phyloP scores from a whole-genome alignment of 2,888 invertebrate genomes.

The Brachyptera risi region DNA sequence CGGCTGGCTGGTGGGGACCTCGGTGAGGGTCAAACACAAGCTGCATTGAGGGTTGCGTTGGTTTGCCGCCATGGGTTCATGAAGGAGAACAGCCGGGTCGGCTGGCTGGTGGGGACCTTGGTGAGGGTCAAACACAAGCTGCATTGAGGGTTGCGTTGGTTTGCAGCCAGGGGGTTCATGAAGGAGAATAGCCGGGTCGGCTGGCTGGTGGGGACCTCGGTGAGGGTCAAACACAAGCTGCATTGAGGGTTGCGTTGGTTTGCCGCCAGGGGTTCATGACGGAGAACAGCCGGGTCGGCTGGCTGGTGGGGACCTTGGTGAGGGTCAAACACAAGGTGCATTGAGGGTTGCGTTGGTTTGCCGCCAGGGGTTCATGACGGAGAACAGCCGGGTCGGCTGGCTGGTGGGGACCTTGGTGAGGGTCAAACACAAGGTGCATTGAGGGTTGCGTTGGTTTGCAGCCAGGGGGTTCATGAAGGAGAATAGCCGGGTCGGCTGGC shows the following conservation, averaged over 20 bases:
- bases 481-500: conserved; percentile 49
- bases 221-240: too few relatives aligned
- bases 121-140: neutral
- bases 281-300: too few relatives aligned
- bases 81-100: neutral
- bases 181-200: conserved; percentile 89
- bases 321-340: too few relatives aligned
- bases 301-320: too few relatives aligned
- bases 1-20: neutral
- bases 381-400: neutral
- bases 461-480: conserved; percentile 55
- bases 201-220: conserved; percentile 87
- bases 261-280: neutral
- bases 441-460: conserved; percentile 64
- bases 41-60: too few relatives aligned
- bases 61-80: too few relatives aligned
- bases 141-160: conserved; percentile 64
- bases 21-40: too few relatives aligned
- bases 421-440: neutral
- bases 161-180: conserved; percentile 94
- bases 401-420: neutral
- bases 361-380: neutral
- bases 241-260: neutral
- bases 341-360: too few relatives aligned
- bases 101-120: neutral